Conservation (phyloP, 2,888 invertebrate species). For the Pteria penguin region DNA sequence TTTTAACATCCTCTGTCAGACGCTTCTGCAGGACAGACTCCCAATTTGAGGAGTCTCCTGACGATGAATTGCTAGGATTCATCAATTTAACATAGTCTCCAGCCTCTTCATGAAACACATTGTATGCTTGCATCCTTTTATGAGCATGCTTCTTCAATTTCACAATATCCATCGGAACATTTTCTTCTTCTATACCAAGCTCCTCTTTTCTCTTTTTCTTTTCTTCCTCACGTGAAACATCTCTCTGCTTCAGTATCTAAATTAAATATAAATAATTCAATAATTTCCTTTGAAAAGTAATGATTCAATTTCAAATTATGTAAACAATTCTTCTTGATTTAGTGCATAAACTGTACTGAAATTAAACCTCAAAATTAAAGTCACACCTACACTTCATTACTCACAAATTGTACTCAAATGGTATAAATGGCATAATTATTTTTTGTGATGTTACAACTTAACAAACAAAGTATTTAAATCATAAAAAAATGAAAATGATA, state of each 20-base stretch:
- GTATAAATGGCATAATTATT: no score
- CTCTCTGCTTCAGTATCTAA: constrained; percentile 45
- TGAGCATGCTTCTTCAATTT: constrained; percentile 49
- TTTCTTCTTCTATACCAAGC: constrained; percentile 51
- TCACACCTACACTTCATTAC: no score
- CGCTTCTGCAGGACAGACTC: constrained; percentile 70
- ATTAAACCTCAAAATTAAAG: no score
- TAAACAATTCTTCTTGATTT: no score
- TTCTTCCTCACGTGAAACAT: constrained; percentile 58
- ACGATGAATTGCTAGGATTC: not conserved
- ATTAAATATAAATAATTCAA: no score
- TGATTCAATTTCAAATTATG: no score
- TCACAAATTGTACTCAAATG: no score
- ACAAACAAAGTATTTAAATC: no score
- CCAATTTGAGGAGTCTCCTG: constrained; percentile 60
- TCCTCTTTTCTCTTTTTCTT: constrained; percentile 51
- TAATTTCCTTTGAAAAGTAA: no score
- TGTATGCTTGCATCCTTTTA: constrained; percentile 52
- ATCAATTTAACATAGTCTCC: constrained; percentile 40
- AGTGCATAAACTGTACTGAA: no score
- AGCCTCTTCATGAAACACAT: constrained; percentile 48
- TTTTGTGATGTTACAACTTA: no score
- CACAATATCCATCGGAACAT: constrained; percentile 62
- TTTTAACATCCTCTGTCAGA: constrained; percentile 73
- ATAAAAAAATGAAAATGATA: no score